These are phyloP conservation scores for Bryconaethiops microstoma DNA, from an alignment of 2,797 vertebrate species.

Conservation along the genomic window DNA sequence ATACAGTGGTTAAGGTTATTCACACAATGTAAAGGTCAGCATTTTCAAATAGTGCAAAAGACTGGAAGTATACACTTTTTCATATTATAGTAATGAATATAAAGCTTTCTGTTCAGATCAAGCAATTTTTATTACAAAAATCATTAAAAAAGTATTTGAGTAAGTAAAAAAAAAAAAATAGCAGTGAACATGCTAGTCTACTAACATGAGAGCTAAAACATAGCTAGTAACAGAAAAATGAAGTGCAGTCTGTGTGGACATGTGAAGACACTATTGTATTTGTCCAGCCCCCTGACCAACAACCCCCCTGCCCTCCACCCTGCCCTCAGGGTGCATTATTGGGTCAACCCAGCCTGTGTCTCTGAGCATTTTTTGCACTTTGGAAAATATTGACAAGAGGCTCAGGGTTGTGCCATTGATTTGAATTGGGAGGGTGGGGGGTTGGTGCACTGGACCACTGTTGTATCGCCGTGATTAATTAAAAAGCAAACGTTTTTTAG, in stretches of 20 bases:
- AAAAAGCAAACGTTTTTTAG: constrained; percentile 87
- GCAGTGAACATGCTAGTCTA: too few relatives aligned
- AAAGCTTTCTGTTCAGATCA: too few relatives aligned
- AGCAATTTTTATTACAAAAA: too few relatives aligned
- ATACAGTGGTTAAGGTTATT: too few relatives aligned
- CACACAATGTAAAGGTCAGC: too few relatives aligned
- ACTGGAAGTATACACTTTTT: too few relatives aligned
- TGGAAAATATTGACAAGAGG: constrained; percentile 76
- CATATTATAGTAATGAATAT: too few relatives aligned
- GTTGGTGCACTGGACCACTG: constrained; percentile 68
- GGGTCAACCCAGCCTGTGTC: constrained; percentile 73
- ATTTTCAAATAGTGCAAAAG: too few relatives aligned
- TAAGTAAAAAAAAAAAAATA: too few relatives aligned
- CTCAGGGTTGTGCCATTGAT: constrained; percentile 77
- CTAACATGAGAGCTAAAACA: too few relatives aligned
- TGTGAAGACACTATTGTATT: constrained; percentile 44
- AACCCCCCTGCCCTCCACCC: constrained; percentile 50
- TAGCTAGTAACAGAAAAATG: too few relatives aligned
- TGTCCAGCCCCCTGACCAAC: constrained; percentile 29
- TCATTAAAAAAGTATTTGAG: too few relatives aligned
- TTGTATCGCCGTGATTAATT: constrained; percentile 86
- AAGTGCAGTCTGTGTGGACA: not conserved
- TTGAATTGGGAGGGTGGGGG: constrained; percentile 75
- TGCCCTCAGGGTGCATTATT: constrained; percentile 71
- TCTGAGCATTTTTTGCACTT: constrained; percentile 78